phyloP scores from a whole-genome alignment of 2,888 invertebrate species.

The Mesorhabditis belari region DNA sequence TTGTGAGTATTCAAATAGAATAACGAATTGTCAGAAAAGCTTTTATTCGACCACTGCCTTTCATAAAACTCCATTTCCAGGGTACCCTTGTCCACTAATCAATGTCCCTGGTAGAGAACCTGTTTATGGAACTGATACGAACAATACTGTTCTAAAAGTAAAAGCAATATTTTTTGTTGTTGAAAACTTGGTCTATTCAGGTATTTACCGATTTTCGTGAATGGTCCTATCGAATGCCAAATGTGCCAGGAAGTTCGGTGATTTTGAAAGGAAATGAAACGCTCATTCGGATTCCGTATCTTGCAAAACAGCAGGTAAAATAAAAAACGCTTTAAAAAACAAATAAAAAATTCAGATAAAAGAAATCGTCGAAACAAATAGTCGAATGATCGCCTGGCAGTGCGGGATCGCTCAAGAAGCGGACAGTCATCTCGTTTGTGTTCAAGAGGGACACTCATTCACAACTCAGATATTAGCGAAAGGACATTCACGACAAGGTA shows the following conservation, averaged over 20 bases:
- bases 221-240: constrained; percentile 40
- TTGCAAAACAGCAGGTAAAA: constrained; percentile 19
- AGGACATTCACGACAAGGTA: constrained; percentile 16
- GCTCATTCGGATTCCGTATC: constrained; percentile 19
- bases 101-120: constrained; percentile 30
- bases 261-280: constrained; percentile 26
- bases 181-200: constrained; percentile 9
- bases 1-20: constrained; percentile 25
- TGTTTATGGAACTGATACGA: constrained; percentile 29
- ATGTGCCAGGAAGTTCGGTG: constrained; percentile 32
- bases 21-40: neutral
- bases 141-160: constrained; percentile 38
- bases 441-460: constrained; percentile 72
- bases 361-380: constrained; percentile 58
- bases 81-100: constrained; percentile 43
- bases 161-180: neutral
- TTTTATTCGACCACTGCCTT: neutral
- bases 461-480: constrained; percentile 74
- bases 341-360: constrained; percentile 28
- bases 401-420: constrained; percentile 72
- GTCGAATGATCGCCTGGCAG: constrained; percentile 76
- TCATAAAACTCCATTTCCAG: constrained; percentile 13
- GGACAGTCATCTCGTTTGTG: constrained; percentile 79
- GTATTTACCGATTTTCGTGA: constrained; percentile 48
- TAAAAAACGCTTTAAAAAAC: neutral